These are phyloP conservation scores for Ondatra zibethicus DNA, from an alignment of 2,113 vertebrate genomes.

Conservation along the genomic window DNA sequence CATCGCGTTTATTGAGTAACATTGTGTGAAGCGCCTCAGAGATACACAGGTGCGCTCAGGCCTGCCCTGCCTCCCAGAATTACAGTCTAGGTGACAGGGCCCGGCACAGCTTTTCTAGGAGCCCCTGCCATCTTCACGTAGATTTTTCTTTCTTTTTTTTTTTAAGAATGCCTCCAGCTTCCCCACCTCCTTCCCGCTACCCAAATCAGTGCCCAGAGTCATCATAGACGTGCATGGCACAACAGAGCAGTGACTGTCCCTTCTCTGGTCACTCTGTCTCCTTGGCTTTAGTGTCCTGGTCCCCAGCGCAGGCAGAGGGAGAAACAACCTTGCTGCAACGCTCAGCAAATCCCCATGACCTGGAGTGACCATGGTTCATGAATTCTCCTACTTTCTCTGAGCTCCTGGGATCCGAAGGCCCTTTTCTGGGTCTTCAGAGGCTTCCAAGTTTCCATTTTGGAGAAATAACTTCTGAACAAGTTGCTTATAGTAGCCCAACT, in stretches of 20 bases:
- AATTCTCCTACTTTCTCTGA: background rate
- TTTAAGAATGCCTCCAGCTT: background rate
- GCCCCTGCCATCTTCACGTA: background rate
- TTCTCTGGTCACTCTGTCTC: background rate
- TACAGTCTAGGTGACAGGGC: background rate
- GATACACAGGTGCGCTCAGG: background rate
- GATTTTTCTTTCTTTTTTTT: background rate
- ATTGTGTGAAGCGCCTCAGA: background rate
- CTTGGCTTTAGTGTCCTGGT: background rate
- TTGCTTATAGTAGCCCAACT: background rate
- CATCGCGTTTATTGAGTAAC: background rate
- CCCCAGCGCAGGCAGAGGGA: background rate
- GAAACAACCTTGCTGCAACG: accelerated
- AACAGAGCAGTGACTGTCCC: background rate
- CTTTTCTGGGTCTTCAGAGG: background rate
- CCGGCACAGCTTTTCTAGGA: background rate
- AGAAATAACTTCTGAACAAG: background rate
- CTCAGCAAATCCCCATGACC: background rate
- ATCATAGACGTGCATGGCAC: background rate
- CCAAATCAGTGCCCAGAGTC: background rate
- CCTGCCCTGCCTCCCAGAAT: background rate
- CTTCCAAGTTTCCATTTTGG: background rate
- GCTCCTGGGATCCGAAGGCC: background rate
- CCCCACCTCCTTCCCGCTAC: background rate
- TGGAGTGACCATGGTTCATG: accelerated